Evolutionary conservation across 2,113 vertebrate genomes (phyloP).

Genomic region (Fulmarus glacialis): DNA sequence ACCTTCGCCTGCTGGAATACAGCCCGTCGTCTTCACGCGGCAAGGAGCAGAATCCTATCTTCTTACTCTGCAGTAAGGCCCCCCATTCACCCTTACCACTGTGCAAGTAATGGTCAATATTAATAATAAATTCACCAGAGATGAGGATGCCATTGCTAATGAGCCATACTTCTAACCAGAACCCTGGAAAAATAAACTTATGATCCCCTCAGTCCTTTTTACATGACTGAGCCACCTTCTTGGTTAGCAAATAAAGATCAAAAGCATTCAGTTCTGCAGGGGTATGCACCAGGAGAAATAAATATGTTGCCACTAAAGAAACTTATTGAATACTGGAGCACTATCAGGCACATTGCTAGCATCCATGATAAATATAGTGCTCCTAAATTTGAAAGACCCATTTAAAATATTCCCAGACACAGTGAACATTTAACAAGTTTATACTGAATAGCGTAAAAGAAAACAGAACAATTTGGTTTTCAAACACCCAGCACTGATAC

Average conservation of each 20-base stretch:
- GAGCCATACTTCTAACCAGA: background rate
- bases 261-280: background rate
- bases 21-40: rapidly evolving
- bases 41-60: background rate
- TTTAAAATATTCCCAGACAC: slow-evolving; percentile 54
- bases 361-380: background rate
- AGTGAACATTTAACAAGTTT: slow-evolving; percentile 61
- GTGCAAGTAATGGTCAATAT: background rate
- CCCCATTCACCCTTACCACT: background rate
- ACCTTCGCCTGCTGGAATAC: background rate
- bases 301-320: background rate
- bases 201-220: background rate
- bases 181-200: background rate
- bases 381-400: slow-evolving; percentile 27
- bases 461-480: slow-evolving; percentile 49
- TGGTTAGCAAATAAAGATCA: slow-evolving; percentile 11
- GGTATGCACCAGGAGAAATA: background rate
- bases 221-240: background rate
- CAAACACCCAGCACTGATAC: slow-evolving; percentile 41
- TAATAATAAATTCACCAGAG: background rate
- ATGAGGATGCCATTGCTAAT: background rate
- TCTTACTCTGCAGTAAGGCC: background rate
- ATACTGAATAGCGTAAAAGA: slow-evolving; percentile 27
- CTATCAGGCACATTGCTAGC: background rate
- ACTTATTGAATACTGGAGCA: background rate